These are phyloP conservation scores for Dexiosoma caninum DNA, from an alignment of 2,888 invertebrate species.

Conservation along the genomic window DNA sequence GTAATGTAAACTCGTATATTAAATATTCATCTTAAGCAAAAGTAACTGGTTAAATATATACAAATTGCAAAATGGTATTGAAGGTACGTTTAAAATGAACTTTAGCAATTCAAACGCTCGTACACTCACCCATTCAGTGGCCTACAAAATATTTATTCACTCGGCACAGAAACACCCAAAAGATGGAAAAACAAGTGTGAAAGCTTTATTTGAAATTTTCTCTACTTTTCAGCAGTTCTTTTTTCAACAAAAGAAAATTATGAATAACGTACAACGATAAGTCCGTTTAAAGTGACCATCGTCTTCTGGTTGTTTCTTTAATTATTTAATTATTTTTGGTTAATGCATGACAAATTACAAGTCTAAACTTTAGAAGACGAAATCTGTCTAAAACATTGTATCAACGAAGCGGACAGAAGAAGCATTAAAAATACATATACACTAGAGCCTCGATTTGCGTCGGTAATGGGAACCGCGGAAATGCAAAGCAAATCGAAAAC, in stretches of 20 bases:
- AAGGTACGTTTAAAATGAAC: conserved; percentile 43
- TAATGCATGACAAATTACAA: too few relatives aligned
- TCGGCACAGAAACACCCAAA: conserved; percentile 25
- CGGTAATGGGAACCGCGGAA: too few relatives aligned
- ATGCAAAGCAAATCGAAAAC: too few relatives aligned
- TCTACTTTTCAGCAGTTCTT: conserved; percentile 9
- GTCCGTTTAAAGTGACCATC: conserved; percentile 35
- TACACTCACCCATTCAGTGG: neutral
- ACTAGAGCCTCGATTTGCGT: too few relatives aligned
- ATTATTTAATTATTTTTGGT: too few relatives aligned
- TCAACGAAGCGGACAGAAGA: too few relatives aligned
- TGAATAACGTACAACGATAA: conserved; percentile 48
- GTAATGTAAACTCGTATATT: conserved; percentile 65
- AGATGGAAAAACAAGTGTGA: conserved; percentile 33
- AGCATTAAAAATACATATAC: too few relatives aligned
- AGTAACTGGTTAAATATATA: conserved; percentile 16
- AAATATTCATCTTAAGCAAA: conserved; percentile 57
- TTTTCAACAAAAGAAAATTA: conserved; percentile 5
- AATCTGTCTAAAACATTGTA: too few relatives aligned
- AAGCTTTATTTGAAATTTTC: conserved; percentile 12
- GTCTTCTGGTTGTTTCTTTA: too few relatives aligned
- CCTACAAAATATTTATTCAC: neutral
- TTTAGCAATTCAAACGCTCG: neutral
- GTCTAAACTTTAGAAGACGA: too few relatives aligned
- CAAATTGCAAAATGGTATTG: conserved; percentile 2